Percentiles rank a stretch among this genome's conserved stretches.
Evolutionary conservation across 2,113 vertebrate species (phyloP).

Genomic region (Diglossa brunneiventris): DNA sequence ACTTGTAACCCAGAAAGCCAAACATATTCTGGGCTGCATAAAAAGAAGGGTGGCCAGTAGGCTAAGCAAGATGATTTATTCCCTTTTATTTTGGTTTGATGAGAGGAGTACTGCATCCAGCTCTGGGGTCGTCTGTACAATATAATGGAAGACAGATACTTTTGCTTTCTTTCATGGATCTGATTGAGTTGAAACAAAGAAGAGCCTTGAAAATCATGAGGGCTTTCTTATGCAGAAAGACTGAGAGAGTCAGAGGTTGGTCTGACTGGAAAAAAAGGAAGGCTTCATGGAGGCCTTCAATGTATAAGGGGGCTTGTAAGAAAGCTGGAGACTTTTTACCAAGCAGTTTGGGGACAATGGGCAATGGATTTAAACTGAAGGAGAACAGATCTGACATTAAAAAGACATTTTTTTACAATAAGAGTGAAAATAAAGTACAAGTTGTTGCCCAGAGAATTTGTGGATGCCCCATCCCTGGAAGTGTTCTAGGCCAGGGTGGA

Average conservation of each 20-base stretch:
- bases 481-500: not conserved
- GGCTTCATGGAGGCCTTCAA: not conserved
- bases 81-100: not conserved
- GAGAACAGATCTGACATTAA: not conserved
- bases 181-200: not conserved
- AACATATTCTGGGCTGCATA: not conserved
- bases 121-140: not conserved
- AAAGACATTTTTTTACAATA: not conserved
- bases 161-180: not conserved
- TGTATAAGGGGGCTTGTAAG: not conserved
- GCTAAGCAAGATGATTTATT: not conserved
- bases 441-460: not conserved
- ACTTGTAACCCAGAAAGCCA: not conserved
- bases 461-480: not conserved
- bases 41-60: rapidly evolving
- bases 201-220: not conserved
- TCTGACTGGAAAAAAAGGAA: not conserved
- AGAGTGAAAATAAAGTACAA: not conserved
- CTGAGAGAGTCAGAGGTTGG: not conserved
- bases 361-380: not conserved
- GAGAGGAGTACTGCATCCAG: not conserved
- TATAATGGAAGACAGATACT: not conserved
- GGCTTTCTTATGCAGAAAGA: not conserved
- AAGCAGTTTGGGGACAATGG: not conserved
- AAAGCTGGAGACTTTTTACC: not conserved